These are phyloP conservation scores for Antheraea pernyi DNA, from an alignment of 1,140 invertebrate genomes.

Conservation along the genomic window DNA sequence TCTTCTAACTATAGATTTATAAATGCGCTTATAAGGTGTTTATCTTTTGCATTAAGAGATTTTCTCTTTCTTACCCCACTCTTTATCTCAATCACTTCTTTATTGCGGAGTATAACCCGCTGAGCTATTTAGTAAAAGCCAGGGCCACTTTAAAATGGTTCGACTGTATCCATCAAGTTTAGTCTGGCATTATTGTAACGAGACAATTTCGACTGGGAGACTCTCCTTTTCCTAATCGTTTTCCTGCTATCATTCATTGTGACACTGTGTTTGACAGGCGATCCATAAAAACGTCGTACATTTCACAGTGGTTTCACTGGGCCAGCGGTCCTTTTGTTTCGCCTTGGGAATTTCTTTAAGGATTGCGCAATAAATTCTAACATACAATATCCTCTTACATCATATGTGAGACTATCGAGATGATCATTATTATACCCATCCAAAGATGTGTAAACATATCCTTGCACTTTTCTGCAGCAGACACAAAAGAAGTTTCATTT, in stretches of 20 bases:
- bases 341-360: neutral
- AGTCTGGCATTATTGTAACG: slow-evolving; percentile 54
- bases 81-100: slow-evolving; percentile 25
- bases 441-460: no score
- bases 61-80: slow-evolving; percentile 1
- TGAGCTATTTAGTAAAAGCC: slow-evolving; percentile 34
- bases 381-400: neutral
- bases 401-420: neutral
- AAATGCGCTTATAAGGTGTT: neutral
- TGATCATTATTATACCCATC: neutral
- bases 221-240: slow-evolving; percentile 1
- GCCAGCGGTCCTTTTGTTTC: slow-evolving; percentile 7
- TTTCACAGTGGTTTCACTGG: slow-evolving; percentile 8
- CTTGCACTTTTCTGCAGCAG: no score
- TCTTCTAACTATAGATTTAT: neutral
- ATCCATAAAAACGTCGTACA: slow-evolving; percentile 14
- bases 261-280: slow-evolving; percentile 17
- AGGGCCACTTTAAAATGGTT: slow-evolving; percentile 26
- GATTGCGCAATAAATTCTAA: neutral
- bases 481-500: no score
- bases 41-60: neutral
- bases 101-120: slow-evolving; percentile 20
- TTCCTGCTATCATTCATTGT: slow-evolving; percentile 15
- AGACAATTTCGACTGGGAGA: slow-evolving; percentile 11
- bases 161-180: slow-evolving; percentile 53